A percentile compares a stretch with the other conserved stretches of the same genome.
These are phyloP conservation scores for Ylistrum balloti DNA, from an alignment of 1,140 invertebrate species.

Conservation along the genomic window DNA sequence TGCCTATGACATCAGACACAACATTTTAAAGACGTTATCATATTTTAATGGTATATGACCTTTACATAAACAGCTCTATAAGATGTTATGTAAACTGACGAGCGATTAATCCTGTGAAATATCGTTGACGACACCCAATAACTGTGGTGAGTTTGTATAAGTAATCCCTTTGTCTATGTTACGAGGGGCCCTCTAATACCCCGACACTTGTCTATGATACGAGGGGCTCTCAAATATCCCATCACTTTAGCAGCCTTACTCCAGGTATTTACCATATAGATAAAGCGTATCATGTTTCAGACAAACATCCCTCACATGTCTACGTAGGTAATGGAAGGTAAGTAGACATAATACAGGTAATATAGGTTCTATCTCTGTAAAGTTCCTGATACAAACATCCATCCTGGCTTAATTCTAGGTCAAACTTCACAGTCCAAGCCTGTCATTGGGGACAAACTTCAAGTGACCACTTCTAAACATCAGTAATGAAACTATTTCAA, in stretches of 20 bases:
- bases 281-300: neutral
- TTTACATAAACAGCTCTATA: neutral
- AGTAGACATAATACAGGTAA: neutral
- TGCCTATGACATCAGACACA: neutral
- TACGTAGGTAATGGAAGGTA: neutral
- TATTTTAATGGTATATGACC: neutral
- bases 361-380: neutral
- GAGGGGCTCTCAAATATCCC: neutral
- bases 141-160: conserved; percentile 22
- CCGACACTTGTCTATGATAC: conserved; percentile 31
- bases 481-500: too few relatives aligned
- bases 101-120: neutral
- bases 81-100: neutral
- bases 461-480: too few relatives aligned
- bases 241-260: neutral
- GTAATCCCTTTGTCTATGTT: conserved; percentile 34
- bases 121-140: neutral
- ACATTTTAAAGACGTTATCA: neutral
- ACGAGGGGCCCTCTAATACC: conserved; percentile 14
- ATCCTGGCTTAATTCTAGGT: too few relatives aligned
- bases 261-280: neutral
- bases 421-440: too few relatives aligned
- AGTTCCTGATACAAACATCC: too few relatives aligned
- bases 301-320: conserved; percentile 23
- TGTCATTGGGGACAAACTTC: too few relatives aligned